Conservation (phyloP, 2,797 vertebrate species). For the Channallabes apus region DNA sequence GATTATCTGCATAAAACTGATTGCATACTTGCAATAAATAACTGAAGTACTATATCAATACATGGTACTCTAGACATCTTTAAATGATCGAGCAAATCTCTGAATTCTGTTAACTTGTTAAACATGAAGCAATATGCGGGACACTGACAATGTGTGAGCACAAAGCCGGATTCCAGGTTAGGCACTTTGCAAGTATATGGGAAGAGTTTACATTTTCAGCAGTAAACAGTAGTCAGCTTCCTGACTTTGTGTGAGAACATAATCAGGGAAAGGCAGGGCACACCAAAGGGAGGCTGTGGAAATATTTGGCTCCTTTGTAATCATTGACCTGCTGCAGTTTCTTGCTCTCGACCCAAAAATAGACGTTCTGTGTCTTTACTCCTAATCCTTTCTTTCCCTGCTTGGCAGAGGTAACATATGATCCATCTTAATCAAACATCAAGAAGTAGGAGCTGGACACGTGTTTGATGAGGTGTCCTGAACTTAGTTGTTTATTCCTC, state of each 20-base stretch:
- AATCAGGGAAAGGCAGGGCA: slow-evolving; percentile 47
- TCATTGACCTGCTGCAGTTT: slow-evolving; percentile 56
- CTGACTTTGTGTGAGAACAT: slow-evolving; percentile 61
- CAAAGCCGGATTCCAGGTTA: background rate
- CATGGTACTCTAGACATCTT: background rate
- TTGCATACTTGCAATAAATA: background rate
- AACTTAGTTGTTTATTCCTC: slow-evolving; percentile 15
- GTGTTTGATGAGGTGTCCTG: background rate
- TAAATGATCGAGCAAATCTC: background rate
- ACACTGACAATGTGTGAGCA: background rate
- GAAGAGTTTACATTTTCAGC: slow-evolving; percentile 46
- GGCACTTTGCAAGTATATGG: slow-evolving; percentile 2
- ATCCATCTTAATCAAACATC: slow-evolving; percentile 31
- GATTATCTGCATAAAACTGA: background rate
- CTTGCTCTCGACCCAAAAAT: slow-evolving; percentile 52
- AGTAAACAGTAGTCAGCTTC: slow-evolving; percentile 45
- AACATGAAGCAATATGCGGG: background rate
- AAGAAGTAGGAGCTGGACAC: background rate
- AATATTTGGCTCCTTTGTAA: slow-evolving; percentile 57
- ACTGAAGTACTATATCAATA: background rate
- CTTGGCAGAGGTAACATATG: slow-evolving; percentile 13
- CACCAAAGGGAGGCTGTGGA: slow-evolving; percentile 40
- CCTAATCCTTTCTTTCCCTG: slow-evolving; percentile 20
- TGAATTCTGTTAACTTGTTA: background rate
- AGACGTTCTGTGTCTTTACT: slow-evolving; percentile 37